A percentile compares a stretch with the other conserved stretches of the same genome.
phyloP scores from a whole-genome alignment of 2,113 vertebrate species.

The Stegastes partitus region DNA sequence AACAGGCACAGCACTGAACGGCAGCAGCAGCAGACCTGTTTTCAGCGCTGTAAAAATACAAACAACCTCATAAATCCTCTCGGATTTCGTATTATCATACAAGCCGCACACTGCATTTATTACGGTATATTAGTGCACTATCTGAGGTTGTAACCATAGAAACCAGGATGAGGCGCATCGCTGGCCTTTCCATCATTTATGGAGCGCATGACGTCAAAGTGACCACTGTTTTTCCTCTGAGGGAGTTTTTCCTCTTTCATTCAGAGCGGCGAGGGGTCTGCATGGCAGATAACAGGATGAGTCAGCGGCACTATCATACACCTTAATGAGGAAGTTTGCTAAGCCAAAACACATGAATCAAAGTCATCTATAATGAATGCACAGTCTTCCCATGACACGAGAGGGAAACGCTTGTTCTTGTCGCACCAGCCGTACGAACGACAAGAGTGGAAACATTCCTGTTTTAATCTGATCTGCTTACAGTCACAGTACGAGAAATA shows the following conservation, averaged over 20 bases:
- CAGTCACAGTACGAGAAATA: background rate
- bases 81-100: slow-evolving; percentile 62
- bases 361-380: slow-evolving; percentile 47
- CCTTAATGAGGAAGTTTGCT: slow-evolving; percentile 68
- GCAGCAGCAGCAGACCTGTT: slow-evolving; percentile 48
- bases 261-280: slow-evolving; percentile 61
- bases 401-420: slow-evolving; percentile 21
- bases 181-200: slow-evolving; percentile 77
- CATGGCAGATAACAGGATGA: slow-evolving; percentile 69
- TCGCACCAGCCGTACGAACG: slow-evolving; percentile 14
- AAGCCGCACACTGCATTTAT: slow-evolving; percentile 65
- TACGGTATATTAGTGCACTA: slow-evolving; percentile 50
- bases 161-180: slow-evolving; percentile 68
- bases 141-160: slow-evolving; percentile 78
- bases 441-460: slow-evolving; percentile 28
- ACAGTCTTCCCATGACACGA: slow-evolving; percentile 36
- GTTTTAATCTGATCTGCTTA: slow-evolving; percentile 32
- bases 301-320: slow-evolving; percentile 57
- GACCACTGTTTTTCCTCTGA: slow-evolving; percentile 60
- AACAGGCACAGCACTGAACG: slow-evolving; percentile 55
- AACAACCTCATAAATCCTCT: slow-evolving; percentile 66
- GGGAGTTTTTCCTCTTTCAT: slow-evolving; percentile 68
- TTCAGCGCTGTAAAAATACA: slow-evolving; percentile 41
- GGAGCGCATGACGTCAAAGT: slow-evolving; percentile 76
- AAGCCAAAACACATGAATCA: slow-evolving; percentile 33